Conservation (phyloP, 2,797 vertebrate genomes). For the Alcedo atthis region DNA sequence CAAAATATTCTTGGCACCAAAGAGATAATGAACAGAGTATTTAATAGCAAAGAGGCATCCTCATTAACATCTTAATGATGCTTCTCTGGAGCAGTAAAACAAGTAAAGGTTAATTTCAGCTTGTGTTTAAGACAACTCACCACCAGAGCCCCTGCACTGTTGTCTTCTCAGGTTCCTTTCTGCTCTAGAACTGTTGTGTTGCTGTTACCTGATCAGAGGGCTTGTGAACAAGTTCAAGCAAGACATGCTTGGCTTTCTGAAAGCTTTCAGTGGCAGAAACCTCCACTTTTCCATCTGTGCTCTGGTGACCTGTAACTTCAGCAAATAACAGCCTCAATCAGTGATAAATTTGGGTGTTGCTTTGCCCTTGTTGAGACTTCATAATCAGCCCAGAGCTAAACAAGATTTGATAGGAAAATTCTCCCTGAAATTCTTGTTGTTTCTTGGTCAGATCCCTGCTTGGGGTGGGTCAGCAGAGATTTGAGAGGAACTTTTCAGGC, state of each 20-base stretch:
- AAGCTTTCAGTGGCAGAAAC: constrained; percentile 1
- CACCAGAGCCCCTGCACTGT: neutral
- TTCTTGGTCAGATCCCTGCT: neutral
- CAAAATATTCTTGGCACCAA: neutral
- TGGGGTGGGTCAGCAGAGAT: neutral
- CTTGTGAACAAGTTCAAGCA: constrained; percentile 45
- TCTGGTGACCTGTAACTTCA: neutral
- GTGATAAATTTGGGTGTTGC: neutral
- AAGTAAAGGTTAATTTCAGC: constrained; percentile 15
- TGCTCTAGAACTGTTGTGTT: neutral
- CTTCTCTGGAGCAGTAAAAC: neutral
- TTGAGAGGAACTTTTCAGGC: neutral
- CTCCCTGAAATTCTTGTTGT: neutral
- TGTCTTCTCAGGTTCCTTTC: constrained; percentile 16
- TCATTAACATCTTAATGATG: neutral
- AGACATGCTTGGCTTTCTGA: constrained; percentile 21
- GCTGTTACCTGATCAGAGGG: constrained; percentile 1
- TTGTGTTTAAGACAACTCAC: fast-evolving
- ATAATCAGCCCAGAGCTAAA: neutral
- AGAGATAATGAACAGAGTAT: neutral
- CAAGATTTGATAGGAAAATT: neutral
- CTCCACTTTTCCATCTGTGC: neutral
- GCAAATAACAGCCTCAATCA: no score
- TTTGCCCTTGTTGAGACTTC: neutral
- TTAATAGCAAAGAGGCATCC: neutral